Percentiles rank a stretch among this genome's conserved stretches.
These are phyloP conservation scores for Hirudo medicinalis DNA, from an alignment of 1,140 invertebrate genomes.

Conservation along the genomic window DNA sequence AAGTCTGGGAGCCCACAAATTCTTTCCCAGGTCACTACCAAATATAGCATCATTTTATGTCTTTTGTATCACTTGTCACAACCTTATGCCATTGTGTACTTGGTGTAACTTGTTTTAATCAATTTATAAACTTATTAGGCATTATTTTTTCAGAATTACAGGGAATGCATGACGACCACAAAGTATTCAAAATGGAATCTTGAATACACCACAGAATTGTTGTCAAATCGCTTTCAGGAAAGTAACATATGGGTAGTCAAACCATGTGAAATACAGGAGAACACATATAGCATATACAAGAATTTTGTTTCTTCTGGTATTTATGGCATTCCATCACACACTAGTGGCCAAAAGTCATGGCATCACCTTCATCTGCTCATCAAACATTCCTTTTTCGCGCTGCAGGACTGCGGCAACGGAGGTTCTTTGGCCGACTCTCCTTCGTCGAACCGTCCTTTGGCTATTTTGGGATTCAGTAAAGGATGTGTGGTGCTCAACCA, in stretches of 20 bases:
- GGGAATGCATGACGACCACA: conserved; percentile 58
- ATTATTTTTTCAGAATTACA: conserved; percentile 57
- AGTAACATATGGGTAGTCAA: conserved; percentile 60
- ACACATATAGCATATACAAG: conserved; percentile 69
- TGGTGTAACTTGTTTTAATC: too few relatives aligned
- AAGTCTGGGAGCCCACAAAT: too few relatives aligned
- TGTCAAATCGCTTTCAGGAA: conserved; percentile 55
- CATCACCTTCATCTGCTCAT: conserved; percentile 53
- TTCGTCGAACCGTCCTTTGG: conserved; percentile 38
- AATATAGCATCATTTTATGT: too few relatives aligned
- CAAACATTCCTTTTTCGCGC: neutral
- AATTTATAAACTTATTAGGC: neutral
- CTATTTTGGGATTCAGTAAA: conserved; percentile 68
- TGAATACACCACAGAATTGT: conserved; percentile 54
- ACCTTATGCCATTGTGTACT: too few relatives aligned
- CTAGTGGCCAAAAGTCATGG: conserved; percentile 43
- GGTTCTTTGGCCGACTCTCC: neutral
- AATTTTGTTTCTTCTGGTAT: conserved; percentile 64
- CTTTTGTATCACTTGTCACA: too few relatives aligned
- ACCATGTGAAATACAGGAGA: conserved; percentile 60
- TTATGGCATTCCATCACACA: conserved; percentile 56
- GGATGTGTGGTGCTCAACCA: conserved; percentile 81
- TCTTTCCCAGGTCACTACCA: too few relatives aligned
- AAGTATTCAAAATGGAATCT: conserved; percentile 53
- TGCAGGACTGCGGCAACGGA: neutral